Base-by-base conservation (phyloP, 2,797 vertebrate genomes). In the Hoplostethus atlanticus region DNA sequence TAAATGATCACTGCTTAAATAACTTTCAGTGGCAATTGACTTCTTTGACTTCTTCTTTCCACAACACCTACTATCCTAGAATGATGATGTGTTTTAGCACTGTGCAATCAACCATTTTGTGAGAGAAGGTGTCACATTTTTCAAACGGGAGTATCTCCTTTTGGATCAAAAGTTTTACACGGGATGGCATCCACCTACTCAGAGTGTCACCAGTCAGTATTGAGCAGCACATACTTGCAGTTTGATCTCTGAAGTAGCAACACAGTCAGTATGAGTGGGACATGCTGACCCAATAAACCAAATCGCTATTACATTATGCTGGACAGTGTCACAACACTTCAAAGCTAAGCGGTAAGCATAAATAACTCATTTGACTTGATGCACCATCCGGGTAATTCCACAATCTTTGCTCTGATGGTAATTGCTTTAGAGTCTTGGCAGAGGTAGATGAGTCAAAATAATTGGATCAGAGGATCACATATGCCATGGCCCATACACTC, bases 351-450 rank as follows among this genome's bases (percentile, higher is more conserved):
- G 68, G 68, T 48, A 68, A 70, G 72, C 70, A 85, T 79, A 65
- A 87, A 89, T 84, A 84, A 80, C 62, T 79, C 31, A 83, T 86
- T 79, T 76, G 72, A 83, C 56, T 76, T 61, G 81, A 81, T 75
- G 61, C 70, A 78, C 58, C 68, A 64, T 76, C 47, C 56, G 17
- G 73, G 71, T 64, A 65, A 68, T 67, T 88, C 66, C 50, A 65
- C 68, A 55, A 57, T 74, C 54, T 80, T 66, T 77, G 69, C 70
- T 79, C 52, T 76, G 74, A 76, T 71, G 57, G 56, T 57, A 66
- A 79, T 70, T 80, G 74, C 58, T 76, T 62, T 67, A 73, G 70
- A 60, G 71, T 73, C 62, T 80, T 81, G 83, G 82, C 86, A 86
- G 86, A 85, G 70, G 74, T 62, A 73, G 68, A 75, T 53, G 68